Evolutionary conservation across 2,888 invertebrate species (phyloP).

Genomic region (Drosophila mulleri): DNA sequence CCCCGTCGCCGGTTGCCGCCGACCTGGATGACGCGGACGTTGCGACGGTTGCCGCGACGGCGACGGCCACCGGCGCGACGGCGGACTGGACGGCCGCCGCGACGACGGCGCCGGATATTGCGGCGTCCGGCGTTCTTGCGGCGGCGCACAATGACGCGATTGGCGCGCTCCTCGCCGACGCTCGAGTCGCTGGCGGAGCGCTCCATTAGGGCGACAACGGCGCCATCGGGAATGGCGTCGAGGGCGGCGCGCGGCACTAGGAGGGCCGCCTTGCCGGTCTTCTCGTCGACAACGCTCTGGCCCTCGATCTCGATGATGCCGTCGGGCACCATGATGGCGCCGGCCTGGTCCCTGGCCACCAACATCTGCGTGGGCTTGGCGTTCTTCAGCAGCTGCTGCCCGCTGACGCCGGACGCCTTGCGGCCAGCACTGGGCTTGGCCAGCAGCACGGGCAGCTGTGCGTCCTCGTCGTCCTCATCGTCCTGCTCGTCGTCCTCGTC

Average conservation of each 20-base stretch:
- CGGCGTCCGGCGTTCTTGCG: conserved; percentile 66
- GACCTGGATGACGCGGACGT: conserved; percentile 58
- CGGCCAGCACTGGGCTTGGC: conserved; percentile 29
- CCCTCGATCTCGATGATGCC: conserved; percentile 81
- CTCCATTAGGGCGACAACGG: conserved; percentile 80
- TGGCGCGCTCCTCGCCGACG: conserved; percentile 75
- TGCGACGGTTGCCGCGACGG: conserved; percentile 54
- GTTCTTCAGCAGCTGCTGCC: conserved; percentile 59
- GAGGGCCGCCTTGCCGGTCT: conserved; percentile 79
- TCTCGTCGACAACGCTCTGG: conserved; percentile 78
- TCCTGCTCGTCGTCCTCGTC: conserved; percentile 17
- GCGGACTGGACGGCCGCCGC: conserved; percentile 38
- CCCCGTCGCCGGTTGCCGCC: conserved; percentile 57
- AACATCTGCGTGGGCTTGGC: conserved; percentile 73
- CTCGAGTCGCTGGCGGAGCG: conserved; percentile 44
- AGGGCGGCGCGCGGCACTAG: conserved; percentile 79
- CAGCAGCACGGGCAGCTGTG: conserved; percentile 16
- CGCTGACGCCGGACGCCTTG: conserved; percentile 23
- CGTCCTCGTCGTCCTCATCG: conserved; percentile 25
- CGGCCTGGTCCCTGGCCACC: conserved; percentile 77
- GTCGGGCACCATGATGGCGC: conserved; percentile 81
- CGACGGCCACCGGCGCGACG: conserved; percentile 51
- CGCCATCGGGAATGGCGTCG: conserved; percentile 81
- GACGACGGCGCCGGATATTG: conserved; percentile 66
- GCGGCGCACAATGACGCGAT: conserved; percentile 77